These are phyloP conservation scores for Saguinus midas DNA, from an alignment of 2,113 vertebrate genomes.

Conservation along the genomic window DNA sequence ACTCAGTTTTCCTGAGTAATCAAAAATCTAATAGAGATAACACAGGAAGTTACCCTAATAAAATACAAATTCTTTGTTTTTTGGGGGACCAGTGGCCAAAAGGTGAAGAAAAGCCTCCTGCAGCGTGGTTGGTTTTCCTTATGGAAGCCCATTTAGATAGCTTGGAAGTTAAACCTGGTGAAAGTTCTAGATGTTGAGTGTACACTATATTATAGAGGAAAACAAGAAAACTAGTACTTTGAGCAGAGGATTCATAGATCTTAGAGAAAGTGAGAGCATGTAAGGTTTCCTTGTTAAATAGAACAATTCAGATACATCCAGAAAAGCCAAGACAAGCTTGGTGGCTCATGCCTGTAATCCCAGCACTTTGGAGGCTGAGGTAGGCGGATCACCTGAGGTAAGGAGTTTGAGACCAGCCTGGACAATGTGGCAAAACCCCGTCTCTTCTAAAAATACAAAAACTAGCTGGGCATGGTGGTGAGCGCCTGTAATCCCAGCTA, in stretches of 20 bases:
- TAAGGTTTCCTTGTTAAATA: neutral
- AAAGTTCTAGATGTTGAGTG: neutral
- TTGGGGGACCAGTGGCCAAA: neutral
- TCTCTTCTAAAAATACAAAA: too few relatives aligned
- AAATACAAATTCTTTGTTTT: neutral
- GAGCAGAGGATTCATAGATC: neutral
- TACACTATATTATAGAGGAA: neutral
- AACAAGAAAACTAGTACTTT: neutral
- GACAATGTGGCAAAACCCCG: too few relatives aligned
- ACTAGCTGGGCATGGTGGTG: too few relatives aligned
- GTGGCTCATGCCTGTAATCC: too few relatives aligned
- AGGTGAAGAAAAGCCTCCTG: neutral
- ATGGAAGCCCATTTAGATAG: neutral
- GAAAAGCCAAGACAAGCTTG: neutral
- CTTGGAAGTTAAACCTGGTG: neutral
- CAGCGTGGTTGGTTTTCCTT: neutral
- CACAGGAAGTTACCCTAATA: neutral
- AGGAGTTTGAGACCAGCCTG: too few relatives aligned
- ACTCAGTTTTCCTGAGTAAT: neutral
- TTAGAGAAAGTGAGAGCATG: neutral
- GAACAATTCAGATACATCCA: neutral
- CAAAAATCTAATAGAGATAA: neutral
- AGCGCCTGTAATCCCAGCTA: too few relatives aligned
- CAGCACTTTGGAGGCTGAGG: too few relatives aligned
- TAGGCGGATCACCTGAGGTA: too few relatives aligned